Evolutionary conservation across 35 echinoderm and acorn worm species (phyloP), one percentile per base, ranked within the genome.

Genomic region (Eucidaris tribuloides): DNA sequence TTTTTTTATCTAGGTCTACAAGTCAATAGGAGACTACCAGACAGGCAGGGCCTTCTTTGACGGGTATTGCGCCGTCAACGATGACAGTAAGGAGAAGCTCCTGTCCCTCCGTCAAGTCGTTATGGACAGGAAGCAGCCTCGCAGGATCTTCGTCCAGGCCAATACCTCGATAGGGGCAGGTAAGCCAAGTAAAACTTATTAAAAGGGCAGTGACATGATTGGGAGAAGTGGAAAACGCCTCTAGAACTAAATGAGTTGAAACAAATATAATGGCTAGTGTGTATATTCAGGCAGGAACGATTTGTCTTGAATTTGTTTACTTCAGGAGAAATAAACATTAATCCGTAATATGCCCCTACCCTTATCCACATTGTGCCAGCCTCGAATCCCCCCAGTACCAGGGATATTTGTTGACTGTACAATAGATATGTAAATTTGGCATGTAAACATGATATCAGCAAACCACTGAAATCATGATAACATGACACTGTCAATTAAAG

Each of bases 81-180:
- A 99, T 72, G 91, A 93, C 65, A 90, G 77, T 0, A 41, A 60
- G 36, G 86, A 99, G 60, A 86, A 93, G 61, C 87, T 99, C 32
- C 79, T 93, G 43, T 86, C 82, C 0, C 71, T 99, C 25, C 72
- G 96, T 57, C 41, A 54, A 17, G 78, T 90, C 7, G 90, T 99
- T 41, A 30, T 99, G 60, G 66, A 81, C 32, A 81, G 91, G 29
- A 99, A 97, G 48, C 95, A 88, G 46, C 95, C 95, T 4, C 59
- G 90, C 0, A 81, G 95, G 70, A 98, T 98, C 86, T 97, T 97
- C 86, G 94, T 97, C 2, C 94, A 97, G 55, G 65, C 83, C 60
- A 97, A 97, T 82, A 92, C 94, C 3, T 77, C 65, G 28, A 20
- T 89, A 48, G 56, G 64, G 43, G 59, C 59, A 81, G 94, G 89